Percentiles rank a stretch among this genome's conserved stretches.
Conservation (phyloP, 1,140 invertebrate genomes). For the Neotoxoptera formosana region DNA sequence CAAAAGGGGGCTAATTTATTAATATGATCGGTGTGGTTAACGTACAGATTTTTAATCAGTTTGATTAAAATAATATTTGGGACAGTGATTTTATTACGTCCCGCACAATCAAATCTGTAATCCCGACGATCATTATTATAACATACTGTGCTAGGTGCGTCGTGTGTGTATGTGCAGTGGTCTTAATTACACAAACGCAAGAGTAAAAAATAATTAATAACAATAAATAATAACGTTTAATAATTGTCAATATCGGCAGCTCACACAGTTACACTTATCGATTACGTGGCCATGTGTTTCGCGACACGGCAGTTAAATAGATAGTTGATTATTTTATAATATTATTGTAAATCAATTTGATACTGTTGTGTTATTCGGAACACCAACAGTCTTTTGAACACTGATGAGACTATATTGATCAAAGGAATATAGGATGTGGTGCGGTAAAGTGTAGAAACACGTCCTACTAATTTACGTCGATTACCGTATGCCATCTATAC, state of each 20-base stretch:
- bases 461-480: background rate
- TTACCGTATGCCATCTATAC: background rate
- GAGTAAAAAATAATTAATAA: background rate
- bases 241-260: background rate
- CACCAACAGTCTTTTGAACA: background rate
- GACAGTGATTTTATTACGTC: background rate
- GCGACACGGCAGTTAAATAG: background rate
- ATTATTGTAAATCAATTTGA: background rate
- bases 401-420: background rate
- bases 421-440: background rate
- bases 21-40: background rate
- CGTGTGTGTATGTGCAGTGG: no score
- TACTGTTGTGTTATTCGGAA: background rate
- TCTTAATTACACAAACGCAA: no score
- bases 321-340: background rate
- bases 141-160: no score
- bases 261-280: background rate
- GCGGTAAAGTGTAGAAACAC: background rate
- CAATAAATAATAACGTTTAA: background rate
- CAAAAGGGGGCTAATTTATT: background rate
- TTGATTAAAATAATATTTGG: constrained; percentile 9
- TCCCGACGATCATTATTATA: background rate
- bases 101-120: background rate
- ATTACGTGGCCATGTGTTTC: background rate
- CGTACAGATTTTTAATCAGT: background rate